phyloP scores from a whole-genome alignment of 2,888 invertebrate species.

The Nezara viridula region DNA sequence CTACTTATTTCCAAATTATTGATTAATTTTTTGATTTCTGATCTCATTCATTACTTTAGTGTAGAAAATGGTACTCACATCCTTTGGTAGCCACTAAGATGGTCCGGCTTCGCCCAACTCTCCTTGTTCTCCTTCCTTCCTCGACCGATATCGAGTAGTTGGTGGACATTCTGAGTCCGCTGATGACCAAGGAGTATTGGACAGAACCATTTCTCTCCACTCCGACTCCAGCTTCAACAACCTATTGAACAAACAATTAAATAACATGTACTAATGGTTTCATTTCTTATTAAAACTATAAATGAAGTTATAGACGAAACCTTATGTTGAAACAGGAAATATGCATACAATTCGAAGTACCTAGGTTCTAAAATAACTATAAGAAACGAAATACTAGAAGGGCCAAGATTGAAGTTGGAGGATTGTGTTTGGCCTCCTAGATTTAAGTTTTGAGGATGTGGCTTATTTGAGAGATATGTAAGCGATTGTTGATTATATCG shows the following conservation, averaged over 20 bases:
- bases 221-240: constrained; percentile 66
- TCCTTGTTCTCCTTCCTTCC: constrained; percentile 68
- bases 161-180: constrained; percentile 84
- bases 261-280: background rate
- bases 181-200: constrained; percentile 75
- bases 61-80: constrained; percentile 75
- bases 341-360: no score
- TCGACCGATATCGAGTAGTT: constrained; percentile 81
- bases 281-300: background rate
- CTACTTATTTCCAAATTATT: background rate
- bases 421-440: no score
- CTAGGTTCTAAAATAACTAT: no score
- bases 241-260: constrained; percentile 61
- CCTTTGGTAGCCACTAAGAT: constrained; percentile 84
- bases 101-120: constrained; percentile 69
- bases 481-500: no score
- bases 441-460: no score
- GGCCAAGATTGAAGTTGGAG: no score
- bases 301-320: background rate
- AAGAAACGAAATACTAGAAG: no score
- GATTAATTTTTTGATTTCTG: background rate
- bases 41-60: background rate
- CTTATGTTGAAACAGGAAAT: background rate
- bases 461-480: no score
- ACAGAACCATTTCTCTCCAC: constrained; percentile 65